Percentiles rank a stretch among this genome's conserved stretches.
Conservation (phyloP, 2,888 invertebrate species). For the Tachystola acroxantha region DNA sequence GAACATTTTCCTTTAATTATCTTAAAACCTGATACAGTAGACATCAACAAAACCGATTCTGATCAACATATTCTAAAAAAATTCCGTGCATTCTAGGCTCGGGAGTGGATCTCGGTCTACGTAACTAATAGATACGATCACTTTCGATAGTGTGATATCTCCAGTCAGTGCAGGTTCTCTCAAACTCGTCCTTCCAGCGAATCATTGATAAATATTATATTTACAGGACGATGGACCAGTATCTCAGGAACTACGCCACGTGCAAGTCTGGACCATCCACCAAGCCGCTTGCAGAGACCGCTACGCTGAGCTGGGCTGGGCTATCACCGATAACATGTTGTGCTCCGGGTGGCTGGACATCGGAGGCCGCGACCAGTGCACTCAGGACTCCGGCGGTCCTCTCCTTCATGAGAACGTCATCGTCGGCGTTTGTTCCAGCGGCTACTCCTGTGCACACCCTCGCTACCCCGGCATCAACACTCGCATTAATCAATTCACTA, state of each 20-base stretch:
- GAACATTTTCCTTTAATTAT: too few relatives aligned
- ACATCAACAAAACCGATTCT: too few relatives aligned
- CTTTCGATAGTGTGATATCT: too few relatives aligned
- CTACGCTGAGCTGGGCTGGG: conserved; percentile 24
- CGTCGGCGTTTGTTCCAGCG: conserved; percentile 46
- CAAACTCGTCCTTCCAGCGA: too few relatives aligned
- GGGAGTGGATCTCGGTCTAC: too few relatives aligned
- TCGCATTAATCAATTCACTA: conserved; percentile 33
- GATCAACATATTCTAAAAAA: too few relatives aligned
- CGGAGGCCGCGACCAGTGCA: conserved; percentile 54
- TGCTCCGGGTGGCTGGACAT: conserved; percentile 41
- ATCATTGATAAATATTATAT: too few relatives aligned
- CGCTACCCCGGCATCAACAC: conserved; percentile 41
- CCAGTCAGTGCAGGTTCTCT: too few relatives aligned
- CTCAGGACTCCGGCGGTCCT: conserved; percentile 49
- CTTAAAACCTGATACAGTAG: too few relatives aligned
- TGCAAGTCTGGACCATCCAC: conserved; percentile 34
- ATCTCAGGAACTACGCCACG: conserved; percentile 38
- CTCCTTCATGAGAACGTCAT: conserved; percentile 37
- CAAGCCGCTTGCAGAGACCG: conserved; percentile 26
- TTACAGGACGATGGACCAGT: conserved; percentile 21
- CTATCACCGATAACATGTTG: conserved; percentile 35
- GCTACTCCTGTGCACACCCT: conserved; percentile 28
- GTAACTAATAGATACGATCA: too few relatives aligned
- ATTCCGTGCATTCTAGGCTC: too few relatives aligned